A percentile compares a stretch with the other conserved stretches of the same genome.
phyloP scores from a whole-genome alignment of 2,797 vertebrate genomes.

The Ctenosaura bakeri region DNA sequence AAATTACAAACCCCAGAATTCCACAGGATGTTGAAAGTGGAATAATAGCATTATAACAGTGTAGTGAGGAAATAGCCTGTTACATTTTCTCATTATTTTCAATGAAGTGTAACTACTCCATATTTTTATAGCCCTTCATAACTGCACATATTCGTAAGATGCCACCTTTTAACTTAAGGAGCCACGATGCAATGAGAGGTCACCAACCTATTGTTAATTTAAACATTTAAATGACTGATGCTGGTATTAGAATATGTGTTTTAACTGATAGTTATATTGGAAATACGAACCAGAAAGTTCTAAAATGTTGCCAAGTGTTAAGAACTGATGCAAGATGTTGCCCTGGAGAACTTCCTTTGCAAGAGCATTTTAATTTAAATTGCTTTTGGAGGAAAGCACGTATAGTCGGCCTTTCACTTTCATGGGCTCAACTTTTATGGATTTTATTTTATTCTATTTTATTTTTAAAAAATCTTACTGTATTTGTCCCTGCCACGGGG shows the following conservation, averaged over 20 bases:
- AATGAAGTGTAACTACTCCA: not conserved
- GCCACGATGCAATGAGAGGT: not conserved
- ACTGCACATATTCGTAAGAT: not conserved
- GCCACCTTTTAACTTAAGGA: not conserved
- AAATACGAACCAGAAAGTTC: not conserved
- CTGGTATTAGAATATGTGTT: not conserved
- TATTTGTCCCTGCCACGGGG: no score
- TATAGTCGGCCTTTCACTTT: no score
- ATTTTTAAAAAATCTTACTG: no score
- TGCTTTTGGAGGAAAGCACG: not conserved
- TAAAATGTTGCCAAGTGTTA: not conserved
- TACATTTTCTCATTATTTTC: not conserved
- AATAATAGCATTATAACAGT: no score
- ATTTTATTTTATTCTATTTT: no score
- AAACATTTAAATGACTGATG: not conserved
- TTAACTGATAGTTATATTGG: not conserved
- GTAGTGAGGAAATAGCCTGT: no score
- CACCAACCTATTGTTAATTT: not conserved
- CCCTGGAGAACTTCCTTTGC: not conserved
- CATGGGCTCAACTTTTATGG: no score
- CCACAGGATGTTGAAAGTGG: no score
- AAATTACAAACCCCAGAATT: no score
- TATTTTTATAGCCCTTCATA: not conserved
- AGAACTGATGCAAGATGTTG: not conserved
- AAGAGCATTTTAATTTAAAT: not conserved